Evolutionary conservation across 2,888 invertebrate genomes (phyloP), one percentile per base, ranked within the genome.

Genomic region (Arenicola marina): DNA sequence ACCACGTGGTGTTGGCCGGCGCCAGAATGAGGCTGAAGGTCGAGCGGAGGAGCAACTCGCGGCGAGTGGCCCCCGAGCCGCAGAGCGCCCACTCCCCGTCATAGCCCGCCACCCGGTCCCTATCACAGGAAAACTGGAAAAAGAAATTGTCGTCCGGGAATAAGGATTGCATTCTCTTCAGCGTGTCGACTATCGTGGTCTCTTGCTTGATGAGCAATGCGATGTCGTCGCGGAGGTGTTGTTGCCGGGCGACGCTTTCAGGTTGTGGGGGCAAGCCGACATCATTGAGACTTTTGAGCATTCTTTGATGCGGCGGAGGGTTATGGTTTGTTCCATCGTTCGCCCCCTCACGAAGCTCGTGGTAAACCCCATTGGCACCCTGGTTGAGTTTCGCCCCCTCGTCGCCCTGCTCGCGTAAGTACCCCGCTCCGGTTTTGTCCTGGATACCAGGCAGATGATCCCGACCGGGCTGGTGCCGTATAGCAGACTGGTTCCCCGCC

Each of bases 1-100:
- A 84, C 57, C 91, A 87, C 1, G 88, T 87, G 0, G 86, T 84
- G 68, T 89, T 89, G 4, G 88, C 87, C 0, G 94, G 92, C 0
- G 93, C 90, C 33, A 95, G 86, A 66, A 96, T 88, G 18, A 96
- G 83, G 0, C 88, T 89, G 80, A 93, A 96, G 0, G 95, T 95
- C 0, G 95, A 95, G 67, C 92, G 73, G 21, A 66, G 60, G 2
- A 84, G 67, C 21, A 76, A 58, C 2, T 75, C 69, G 1, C 61
- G 63, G 29, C 80, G 61, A 55, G 73, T 61, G 1, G 60, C 56
- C 0, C 72, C 73, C 4, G 91, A 90, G 0, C 92, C 93, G 76
- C 95, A 95, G 0, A 95, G 83, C 0, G 90, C 89, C 93, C 94
- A 95, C 83, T 94, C 93, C 92, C 91, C 90, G n/a, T 56, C 46